Evolutionary conservation across 2,888 invertebrate species (phyloP), one percentile per base, ranked within the genome.

Genomic region (Agonopterix subpropinquella): DNA sequence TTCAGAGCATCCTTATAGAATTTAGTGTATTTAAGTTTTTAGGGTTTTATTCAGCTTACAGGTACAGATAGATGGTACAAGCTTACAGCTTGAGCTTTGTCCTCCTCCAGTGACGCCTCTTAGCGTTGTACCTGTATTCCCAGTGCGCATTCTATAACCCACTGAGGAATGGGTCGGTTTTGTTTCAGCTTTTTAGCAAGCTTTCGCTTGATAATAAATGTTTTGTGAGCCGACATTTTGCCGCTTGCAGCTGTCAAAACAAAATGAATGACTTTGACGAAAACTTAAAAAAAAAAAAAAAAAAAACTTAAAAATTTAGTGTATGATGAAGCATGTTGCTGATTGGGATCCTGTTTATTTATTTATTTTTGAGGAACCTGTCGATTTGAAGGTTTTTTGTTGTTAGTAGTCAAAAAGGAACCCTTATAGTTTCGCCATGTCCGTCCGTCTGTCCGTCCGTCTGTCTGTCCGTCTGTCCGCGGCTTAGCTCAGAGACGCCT

Each of bases 81-180:
- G 77, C 71, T 95, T 98, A 98, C 94, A 98, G 91, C 95, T 98
- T 98, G 85, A 98, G 92, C 92, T 98, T 98, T 47, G 98, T 98
- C 87, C 98, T 95, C 80, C 98, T 96, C 98, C 98, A 98, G 90
- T 98, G 98, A 90, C 98, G 95, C 90, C 98, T 95, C 92, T 98
- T 98, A 52, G 98, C 97, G 78, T 98, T 98, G 90, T 98, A 98
- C 66, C 98, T 98, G 89, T 98, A 77, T 99, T 99, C 70, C 98
- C 99, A 63, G 99, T 99, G 75, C 97, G 95, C 95, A 99, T 97
- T 82, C 99, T 92, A 59, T n/a, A n/a, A 98, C 97, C 99, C 99
- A 99, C 91, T 99, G 98, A 11, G 99, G 98, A 76, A 99, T 98
- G 11, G 98, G 99, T 69, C 99, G 91, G 88, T 99, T 99, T 90